Base-by-base conservation (phyloP, 2,113 vertebrate species). In the Bubalus kerabau region DNA sequence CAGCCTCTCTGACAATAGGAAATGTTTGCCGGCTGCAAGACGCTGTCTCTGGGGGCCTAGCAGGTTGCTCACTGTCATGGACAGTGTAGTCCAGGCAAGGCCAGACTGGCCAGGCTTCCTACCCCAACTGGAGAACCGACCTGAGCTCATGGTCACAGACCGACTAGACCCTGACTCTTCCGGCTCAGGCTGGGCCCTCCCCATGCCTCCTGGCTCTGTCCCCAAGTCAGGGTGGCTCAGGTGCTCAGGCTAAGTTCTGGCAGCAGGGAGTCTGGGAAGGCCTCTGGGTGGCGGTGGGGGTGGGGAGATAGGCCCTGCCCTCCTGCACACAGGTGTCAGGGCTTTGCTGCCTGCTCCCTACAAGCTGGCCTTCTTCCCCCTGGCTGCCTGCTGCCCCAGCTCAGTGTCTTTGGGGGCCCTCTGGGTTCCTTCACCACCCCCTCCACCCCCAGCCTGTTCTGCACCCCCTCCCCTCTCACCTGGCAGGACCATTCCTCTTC, bases 391-490 rank as follows among this genome's bases (percentile, higher is more conserved):
- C n/a, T 54, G 19, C 56, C 50, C 54, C 5, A 7, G 78, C 21
- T 76, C 46, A 76, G 87, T 7, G 59, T 74, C 52, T 59, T 40
- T 23, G 7, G 32, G n/a, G n/a, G 21, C 78, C 28, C 52, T 12
- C 30, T 57, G 43, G n/a, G 54, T 15, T 81, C 9, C 17, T 67
- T 40, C 52, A 56, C 32, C 13, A 32, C 60, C 3, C 1, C 28
- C 7, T 14, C 46, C 4, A 21, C 6, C 16, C 57, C n/a, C 21
- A 9, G n/a, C 81, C 40, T 57, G 48, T 24, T 43, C 60, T 81
- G 56, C 3, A 14, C 12, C 15, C 19, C 7, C 15, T 59, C n/a
- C 26, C 14, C 12, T 60, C 17, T 7, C 2, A 0, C 11, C 30
- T 24, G 19, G 50, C 67, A 46, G 32, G 40, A 60, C 32, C 36